Conservation (phyloP, 2,888 invertebrate genomes). For the Melangyna quadrimaculata region DNA sequence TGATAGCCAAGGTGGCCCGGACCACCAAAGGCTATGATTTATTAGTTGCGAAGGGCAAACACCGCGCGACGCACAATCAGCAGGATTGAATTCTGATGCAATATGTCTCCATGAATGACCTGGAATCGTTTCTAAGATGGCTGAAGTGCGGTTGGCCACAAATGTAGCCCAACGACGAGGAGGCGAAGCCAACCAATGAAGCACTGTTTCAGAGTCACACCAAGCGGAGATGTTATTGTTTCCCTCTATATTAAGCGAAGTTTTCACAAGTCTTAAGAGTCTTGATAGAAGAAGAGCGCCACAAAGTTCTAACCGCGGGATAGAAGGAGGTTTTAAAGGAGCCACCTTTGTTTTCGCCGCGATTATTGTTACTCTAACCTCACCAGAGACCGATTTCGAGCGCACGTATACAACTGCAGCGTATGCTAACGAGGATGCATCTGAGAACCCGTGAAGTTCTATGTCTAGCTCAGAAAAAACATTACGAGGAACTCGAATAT, state of each 20-base stretch:
- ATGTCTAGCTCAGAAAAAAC: not conserved
- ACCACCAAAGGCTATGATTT: conserved; percentile 62
- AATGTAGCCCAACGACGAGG: conserved; percentile 60
- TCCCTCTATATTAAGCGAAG: not conserved
- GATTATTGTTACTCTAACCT: not conserved
- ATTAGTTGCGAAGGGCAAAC: conserved; percentile 29
- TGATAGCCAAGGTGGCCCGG: conserved; percentile 53
- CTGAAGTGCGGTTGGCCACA: conserved; percentile 54
- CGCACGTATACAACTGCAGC: not conserved
- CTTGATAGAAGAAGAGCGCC: conserved; percentile 37
- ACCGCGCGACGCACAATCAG: conserved; percentile 69
- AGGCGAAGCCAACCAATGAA: conserved; percentile 73
- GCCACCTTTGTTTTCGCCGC: conserved; percentile 24
- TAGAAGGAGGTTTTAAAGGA: conserved; percentile 40
- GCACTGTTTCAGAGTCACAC: conserved; percentile 75
- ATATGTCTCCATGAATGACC: conserved; percentile 58
- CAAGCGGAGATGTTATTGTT: conserved; percentile 37
- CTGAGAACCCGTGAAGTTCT: not conserved
- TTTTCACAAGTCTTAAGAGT: conserved; percentile 23
- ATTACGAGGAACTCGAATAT: not conserved
- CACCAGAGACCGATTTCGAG: not conserved
- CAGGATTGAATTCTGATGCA: conserved; percentile 56
- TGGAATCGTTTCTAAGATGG: conserved; percentile 38
- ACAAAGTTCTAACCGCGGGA: conserved; percentile 52
- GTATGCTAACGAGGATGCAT: not conserved